These are phyloP conservation scores for Hydrocynus forskahlii DNA, from an alignment of 2,797 vertebrate genomes.

Conservation along the genomic window DNA sequence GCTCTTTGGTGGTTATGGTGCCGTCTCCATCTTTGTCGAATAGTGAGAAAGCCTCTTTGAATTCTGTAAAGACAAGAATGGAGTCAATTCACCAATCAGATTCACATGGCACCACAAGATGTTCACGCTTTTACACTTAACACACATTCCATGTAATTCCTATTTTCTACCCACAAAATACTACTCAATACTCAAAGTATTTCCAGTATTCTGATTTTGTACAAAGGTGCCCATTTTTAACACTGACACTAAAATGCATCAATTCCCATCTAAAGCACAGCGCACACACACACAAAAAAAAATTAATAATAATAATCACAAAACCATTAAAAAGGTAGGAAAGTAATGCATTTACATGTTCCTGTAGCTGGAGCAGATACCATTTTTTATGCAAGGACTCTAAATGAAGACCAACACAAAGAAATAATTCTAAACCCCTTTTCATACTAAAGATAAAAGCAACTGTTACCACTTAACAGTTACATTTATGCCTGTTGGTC, in stretches of 20 bases:
- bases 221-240: not conserved
- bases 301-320: too few relatives aligned
- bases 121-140: not conserved
- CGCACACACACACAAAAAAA: not conserved
- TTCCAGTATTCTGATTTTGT: not conserved
- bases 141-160: too few relatives aligned
- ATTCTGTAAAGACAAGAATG: slow-evolving; percentile 65
- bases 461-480: not conserved
- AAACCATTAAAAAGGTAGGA: not conserved
- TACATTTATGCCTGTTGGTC: slow-evolving; percentile 29
- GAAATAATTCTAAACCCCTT: not conserved
- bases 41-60: slow-evolving; percentile 89
- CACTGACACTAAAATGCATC: not conserved
- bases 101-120: not conserved
- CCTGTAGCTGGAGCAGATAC: not conserved
- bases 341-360: not conserved
- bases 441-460: too few relatives aligned
- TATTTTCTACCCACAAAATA: too few relatives aligned
- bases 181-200: too few relatives aligned
- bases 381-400: not conserved
- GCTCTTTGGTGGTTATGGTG: slow-evolving; percentile 83
- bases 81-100: not conserved
- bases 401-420: not conserved
- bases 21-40: slow-evolving; percentile 90
- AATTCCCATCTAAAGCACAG: not conserved